Percentiles rank a stretch among this genome's conserved stretches.
Evolutionary conservation across 2,113 vertebrate genomes (phyloP).

Genomic region (Sclerurus mexicanus): DNA sequence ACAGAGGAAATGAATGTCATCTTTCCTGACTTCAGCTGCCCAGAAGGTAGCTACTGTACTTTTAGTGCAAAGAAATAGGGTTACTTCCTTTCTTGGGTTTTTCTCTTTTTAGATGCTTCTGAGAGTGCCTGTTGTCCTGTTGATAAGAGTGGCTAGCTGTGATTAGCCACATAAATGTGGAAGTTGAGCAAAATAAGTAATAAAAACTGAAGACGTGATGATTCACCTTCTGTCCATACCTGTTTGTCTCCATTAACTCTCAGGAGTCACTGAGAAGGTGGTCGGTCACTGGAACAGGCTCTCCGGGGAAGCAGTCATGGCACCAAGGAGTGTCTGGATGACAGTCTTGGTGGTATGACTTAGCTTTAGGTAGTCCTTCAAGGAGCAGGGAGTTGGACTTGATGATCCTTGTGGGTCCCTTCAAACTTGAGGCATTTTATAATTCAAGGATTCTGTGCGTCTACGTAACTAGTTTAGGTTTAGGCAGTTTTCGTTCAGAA

Average conservation of each 20-base stretch:
- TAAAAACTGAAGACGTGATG: background rate
- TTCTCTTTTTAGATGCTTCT: background rate
- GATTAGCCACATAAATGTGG: background rate
- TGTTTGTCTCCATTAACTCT: background rate
- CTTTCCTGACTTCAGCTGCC: background rate
- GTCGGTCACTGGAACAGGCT: background rate
- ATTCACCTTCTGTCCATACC: background rate
- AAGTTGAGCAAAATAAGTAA: background rate
- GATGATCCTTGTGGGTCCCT: background rate
- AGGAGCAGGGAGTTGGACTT: background rate
- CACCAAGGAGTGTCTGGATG: background rate
- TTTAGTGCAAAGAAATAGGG: background rate
- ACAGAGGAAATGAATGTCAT: background rate
- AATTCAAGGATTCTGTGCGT: background rate
- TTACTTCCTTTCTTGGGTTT: background rate
- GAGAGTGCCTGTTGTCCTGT: background rate
- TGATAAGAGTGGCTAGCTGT: background rate
- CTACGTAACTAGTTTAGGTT: background rate
- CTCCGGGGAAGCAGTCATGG: background rate
- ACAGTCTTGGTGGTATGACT: background rate
- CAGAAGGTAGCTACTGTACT: background rate
- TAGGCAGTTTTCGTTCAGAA: background rate
- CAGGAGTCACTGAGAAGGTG: background rate
- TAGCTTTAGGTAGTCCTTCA: background rate
- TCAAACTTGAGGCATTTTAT: background rate